These are phyloP conservation scores for Phymanthus crucifer DNA, from an alignment of 92 coral and sea anemone species.

Conservation along the genomic window DNA sequence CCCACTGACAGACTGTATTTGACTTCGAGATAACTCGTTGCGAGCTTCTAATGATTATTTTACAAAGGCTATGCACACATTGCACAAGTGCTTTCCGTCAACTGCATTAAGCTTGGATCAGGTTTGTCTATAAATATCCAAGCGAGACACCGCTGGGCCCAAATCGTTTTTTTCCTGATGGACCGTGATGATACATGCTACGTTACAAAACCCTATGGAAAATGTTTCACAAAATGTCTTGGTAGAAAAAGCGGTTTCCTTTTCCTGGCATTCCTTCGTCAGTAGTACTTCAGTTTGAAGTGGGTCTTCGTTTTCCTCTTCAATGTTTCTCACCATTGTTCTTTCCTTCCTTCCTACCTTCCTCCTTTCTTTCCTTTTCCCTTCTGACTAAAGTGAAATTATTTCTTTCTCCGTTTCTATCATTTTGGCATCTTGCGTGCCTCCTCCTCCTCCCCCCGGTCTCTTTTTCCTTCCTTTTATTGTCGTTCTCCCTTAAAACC, in stretches of 20 bases:
- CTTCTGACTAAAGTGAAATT: not conserved
- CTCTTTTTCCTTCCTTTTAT: not conserved
- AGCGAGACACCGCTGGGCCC: not conserved
- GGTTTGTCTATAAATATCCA: slow-evolving; percentile 1
- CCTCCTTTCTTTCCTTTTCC: not conserved
- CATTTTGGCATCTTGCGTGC: not conserved
- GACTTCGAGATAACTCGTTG: slow-evolving; percentile 16
- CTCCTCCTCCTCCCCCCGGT: no score
- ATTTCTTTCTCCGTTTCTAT: not conserved
- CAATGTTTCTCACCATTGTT: not conserved
- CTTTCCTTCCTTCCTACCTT: not conserved
- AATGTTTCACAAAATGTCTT: not conserved
- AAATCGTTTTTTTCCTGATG: slow-evolving; percentile 12
- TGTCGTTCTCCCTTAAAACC: not conserved
- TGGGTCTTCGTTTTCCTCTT: not conserved
- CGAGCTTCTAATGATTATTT: slow-evolving; percentile 6
- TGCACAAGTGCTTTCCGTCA: slow-evolving; percentile 19
- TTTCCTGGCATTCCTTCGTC: not conserved
- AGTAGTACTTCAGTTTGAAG: not conserved
- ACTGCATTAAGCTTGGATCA: not conserved
- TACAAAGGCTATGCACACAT: not conserved
- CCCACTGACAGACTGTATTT: slow-evolving; percentile 19
- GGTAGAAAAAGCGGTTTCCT: not conserved
- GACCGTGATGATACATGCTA: not conserved
- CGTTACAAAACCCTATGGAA: not conserved